Base-by-base conservation (phyloP, 2,113 vertebrate genomes). In the Pluvialis apricaria region DNA sequence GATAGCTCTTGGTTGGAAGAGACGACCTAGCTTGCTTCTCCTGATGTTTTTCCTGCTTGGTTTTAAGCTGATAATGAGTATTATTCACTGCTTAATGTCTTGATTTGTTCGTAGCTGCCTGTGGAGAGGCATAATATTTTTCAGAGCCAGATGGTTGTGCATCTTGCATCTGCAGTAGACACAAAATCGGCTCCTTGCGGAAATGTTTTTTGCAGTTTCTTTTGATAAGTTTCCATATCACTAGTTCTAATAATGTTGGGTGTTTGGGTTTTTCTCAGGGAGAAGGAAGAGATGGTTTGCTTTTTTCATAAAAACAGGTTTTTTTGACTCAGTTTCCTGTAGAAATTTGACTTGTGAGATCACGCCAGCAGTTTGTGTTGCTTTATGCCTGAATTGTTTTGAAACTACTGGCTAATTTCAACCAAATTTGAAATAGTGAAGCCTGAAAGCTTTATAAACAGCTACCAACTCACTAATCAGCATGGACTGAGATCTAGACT, bases 121-220 rank as follows among this genome's bases (percentile, higher is more conserved):
- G 6, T 62, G 45, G 82, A 97, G 65, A 92, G 69, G 49, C 22
- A 81, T 52, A 82, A 92, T 92, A 80, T 82, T 96, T 89, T 91
- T 89, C 60, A 92, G 90, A 97, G 61, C 49, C 93, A 97, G 92
- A 95, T 97, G 94, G 60, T 66, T 75, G 62, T 55, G 71, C 12
- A 68, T 88, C 79, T 93, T 95, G 34, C 65, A 81, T 91, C 70
- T 73, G 82, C 65, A 84, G 36, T 31, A 96, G 61, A 81, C 22
- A 88, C 5, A 28, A 94, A 95, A 88, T 68, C 42, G 49, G 11
- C 57, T 94, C 69, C 60, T 79, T 80, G n/a, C 25, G 4, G 68
- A 94, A 96, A 85, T 38, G 57, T 52, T 69, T 92, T 82, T 77
- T 49, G 25, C 44, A 34, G 31, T 79, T 76, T 60, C 38, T 71